Conservation (phyloP, 2,797 vertebrate species). For the Brachyrhaphis roseni region DNA sequence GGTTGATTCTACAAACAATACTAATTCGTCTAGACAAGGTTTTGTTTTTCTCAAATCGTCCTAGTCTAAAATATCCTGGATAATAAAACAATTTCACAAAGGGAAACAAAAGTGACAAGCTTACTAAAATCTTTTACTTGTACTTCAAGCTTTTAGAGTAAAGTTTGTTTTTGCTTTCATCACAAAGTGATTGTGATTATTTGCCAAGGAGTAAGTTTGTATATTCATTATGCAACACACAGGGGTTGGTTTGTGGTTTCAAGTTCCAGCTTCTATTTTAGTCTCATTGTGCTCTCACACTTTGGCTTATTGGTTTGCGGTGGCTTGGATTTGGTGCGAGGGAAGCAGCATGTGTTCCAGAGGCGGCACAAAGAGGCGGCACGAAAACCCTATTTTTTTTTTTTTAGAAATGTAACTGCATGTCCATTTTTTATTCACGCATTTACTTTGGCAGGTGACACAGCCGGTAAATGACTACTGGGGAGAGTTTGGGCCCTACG, state of each 20-base stretch:
- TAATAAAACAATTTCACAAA: background rate
- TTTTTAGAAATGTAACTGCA: conserved; percentile 4
- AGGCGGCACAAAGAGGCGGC: background rate
- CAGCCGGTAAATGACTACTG: conserved; percentile 79
- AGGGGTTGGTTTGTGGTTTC: conserved; percentile 40
- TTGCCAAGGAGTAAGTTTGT: conserved; percentile 13
- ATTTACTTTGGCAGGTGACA: conserved; percentile 49
- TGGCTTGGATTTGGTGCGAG: conserved; percentile 19
- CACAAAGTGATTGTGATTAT: conserved; percentile 2
- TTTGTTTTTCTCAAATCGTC: background rate
- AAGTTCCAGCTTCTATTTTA: conserved; percentile 51
- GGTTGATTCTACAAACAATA: background rate
- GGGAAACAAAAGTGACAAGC: background rate
- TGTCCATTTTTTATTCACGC: conserved; percentile 6
- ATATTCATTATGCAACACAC: conserved; percentile 25
- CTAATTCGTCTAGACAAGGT: background rate
- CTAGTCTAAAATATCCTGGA: background rate
- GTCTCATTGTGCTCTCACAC: conserved; percentile 24
- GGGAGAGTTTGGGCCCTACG: conserved; percentile 87
- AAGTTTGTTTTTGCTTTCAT: background rate
- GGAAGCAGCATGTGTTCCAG: conserved; percentile 36
- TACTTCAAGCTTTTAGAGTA: background rate
- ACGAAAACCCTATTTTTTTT: background rate
- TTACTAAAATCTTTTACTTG: background rate
- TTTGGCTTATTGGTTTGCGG: conserved; percentile 41